These are phyloP conservation scores for Parnassius orleans DNA, from an alignment of 2,888 invertebrate genomes.

Conservation along the genomic window DNA sequence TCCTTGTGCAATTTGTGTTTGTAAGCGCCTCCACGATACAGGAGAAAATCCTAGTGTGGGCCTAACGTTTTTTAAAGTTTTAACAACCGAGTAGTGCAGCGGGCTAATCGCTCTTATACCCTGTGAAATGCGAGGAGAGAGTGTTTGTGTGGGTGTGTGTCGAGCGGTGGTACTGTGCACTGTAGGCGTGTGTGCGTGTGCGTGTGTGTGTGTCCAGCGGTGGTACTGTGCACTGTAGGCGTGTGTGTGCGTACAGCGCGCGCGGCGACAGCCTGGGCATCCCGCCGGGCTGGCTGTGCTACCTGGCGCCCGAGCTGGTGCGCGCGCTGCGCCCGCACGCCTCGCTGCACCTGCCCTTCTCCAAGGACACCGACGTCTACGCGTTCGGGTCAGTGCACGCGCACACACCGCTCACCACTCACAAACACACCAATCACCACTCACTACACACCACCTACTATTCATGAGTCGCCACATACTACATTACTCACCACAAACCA, in stretches of 20 bases:
- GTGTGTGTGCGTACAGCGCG: constrained; percentile 41
- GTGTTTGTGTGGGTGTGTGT: neutral
- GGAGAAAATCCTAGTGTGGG: no score
- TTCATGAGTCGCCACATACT: no score
- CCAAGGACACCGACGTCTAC: constrained; percentile 96
- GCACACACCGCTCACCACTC: no score
- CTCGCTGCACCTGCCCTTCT: constrained; percentile 92
- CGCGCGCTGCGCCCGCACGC: constrained; percentile 92
- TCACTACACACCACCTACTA: no score
- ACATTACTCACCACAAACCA: no score
- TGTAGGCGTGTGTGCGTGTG: neutral
- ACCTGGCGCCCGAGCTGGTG: constrained; percentile 97
- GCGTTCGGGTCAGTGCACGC: constrained; percentile 92
- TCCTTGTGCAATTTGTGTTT: no score
- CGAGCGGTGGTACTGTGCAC: neutral
- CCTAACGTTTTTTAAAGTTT: no score
- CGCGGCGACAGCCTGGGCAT: constrained; percentile 91
- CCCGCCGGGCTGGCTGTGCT: constrained; percentile 99
- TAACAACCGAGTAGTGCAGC: no score
- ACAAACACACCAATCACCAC: no score
- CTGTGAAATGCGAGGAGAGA: neutral
- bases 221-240: neutral
- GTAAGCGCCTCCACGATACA: no score
- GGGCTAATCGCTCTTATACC: no score
- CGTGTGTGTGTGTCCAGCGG: neutral